Conservation (phyloP, 2,113 vertebrate species). For the Ovis canadensis region DNA sequence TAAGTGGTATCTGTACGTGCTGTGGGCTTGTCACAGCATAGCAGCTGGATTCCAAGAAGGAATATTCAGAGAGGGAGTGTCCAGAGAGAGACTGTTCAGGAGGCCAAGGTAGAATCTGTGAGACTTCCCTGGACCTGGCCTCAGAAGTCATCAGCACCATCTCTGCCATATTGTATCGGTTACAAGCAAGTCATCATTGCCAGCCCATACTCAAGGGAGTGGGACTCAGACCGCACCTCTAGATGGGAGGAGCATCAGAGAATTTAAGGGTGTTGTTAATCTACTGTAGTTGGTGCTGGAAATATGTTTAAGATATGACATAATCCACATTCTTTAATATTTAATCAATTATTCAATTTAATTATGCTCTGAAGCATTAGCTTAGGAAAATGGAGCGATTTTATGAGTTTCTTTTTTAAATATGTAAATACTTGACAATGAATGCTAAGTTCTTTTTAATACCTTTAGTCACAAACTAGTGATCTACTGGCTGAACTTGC, state of each 20-base stretch:
- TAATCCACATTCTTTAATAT: neutral
- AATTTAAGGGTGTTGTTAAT: neutral
- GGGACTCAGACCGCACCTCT: neutral
- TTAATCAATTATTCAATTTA: neutral
- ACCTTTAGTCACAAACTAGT: neutral
- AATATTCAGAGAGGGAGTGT: neutral
- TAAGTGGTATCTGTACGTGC: neutral
- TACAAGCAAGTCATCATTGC: neutral
- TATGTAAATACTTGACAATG: neutral
- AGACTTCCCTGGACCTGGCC: neutral
- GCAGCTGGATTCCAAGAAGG: neutral
- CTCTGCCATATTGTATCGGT: neutral
- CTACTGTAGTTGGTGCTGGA: neutral
- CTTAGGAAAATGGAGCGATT: neutral
- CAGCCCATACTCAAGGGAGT: neutral
- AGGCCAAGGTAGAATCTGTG: neutral
- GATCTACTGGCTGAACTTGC: neutral
- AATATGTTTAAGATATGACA: neutral
- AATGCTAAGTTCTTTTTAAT: conserved; percentile 6
- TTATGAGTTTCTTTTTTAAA: neutral
- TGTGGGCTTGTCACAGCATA: neutral
- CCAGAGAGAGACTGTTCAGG: neutral
- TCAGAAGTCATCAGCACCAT: neutral
- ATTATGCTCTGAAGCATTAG: neutral
- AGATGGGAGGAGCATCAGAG: neutral